Conservation (phyloP, 2,797 vertebrate genomes). For the Emys orbicularis region DNA sequence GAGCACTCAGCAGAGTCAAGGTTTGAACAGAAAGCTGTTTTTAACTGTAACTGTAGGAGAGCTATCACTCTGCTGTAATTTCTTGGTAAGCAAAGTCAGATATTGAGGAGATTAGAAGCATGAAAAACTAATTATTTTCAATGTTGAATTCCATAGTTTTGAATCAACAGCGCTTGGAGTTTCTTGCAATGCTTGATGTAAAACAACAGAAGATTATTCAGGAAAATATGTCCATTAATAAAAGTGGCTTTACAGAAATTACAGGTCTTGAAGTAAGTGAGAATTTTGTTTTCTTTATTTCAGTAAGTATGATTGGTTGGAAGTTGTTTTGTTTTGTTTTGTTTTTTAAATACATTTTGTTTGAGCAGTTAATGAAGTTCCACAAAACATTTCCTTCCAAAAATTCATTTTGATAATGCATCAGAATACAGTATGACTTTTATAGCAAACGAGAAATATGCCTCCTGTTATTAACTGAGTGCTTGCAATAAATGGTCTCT, state of each 20-base stretch:
- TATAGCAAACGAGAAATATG: neutral
- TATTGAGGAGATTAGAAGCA: neutral
- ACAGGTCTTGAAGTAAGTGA: slow-evolving; percentile 87
- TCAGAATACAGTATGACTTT: neutral
- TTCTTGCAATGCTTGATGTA: slow-evolving; percentile 86
- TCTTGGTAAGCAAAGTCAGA: neutral
- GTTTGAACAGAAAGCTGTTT: neutral
- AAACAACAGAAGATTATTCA: slow-evolving; percentile 85
- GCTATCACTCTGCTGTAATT: neutral
- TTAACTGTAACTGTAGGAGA: neutral
- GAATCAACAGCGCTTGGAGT: slow-evolving; percentile 87
- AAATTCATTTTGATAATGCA: neutral
- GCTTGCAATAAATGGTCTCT: neutral
- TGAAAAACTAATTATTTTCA: neutral
- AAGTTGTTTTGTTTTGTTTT: neutral
- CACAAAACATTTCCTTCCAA: neutral
- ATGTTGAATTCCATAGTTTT: slow-evolving; percentile 80
- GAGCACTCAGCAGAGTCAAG: neutral
- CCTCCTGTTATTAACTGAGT: neutral
- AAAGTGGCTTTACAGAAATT: slow-evolving; percentile 77
- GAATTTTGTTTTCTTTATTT: neutral
- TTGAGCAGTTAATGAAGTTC: neutral
- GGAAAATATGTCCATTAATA: slow-evolving; percentile 75
- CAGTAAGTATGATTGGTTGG: neutral
- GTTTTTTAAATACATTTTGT: neutral